Evolutionary conservation across 1,140 invertebrate genomes (phyloP), one percentile per base, ranked within the genome.

Genomic region (Zaprionus ghesquierei): DNA sequence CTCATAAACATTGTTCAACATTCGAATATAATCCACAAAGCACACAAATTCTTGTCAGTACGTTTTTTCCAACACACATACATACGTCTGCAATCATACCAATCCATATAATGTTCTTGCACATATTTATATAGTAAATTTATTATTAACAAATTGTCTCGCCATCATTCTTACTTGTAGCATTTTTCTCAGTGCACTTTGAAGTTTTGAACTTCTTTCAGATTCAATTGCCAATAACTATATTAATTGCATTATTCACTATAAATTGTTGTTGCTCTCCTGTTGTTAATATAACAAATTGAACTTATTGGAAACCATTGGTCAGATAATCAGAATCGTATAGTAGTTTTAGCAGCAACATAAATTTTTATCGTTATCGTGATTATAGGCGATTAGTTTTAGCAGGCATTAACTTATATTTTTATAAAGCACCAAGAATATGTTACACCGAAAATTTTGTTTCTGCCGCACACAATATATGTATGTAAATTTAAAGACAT

Each of bases 401-500:
- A 78, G 54, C 69, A 50, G 59, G 44, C 58, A 56, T 74, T 80
- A 81, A 77, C 64, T 73, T 73, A 69, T 85, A 41, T 41, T 41
- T 77, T 75, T 77, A 59, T 64, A 75, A 75, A 75, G 69, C 81
- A 85, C 81, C 79, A 64, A 79, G 64, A 78, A 70, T 73, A 72
- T 77, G 77, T 74, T 69, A 79, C 85, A 85, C 78, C 80, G 63
- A 77, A n/a, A 69, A 78, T 85, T 68, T 75, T 89, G 68, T 89
- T 89, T 85, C 70, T 80, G 73, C 55, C 62, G 68, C 77, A 89
- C 84, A 89, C 78, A 73, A 80, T 89, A 77, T 81, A 79, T 84
- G 82, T 86, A 87, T 89, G 80, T 84, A 85, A 77, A 89, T 84
- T 86, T 91, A 74, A 80, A 81, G 89, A 91, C 79, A 90, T 72